Base-by-base conservation (phyloP, 1,140 invertebrate genomes). In the Neoseiulus cucumeris region DNA sequence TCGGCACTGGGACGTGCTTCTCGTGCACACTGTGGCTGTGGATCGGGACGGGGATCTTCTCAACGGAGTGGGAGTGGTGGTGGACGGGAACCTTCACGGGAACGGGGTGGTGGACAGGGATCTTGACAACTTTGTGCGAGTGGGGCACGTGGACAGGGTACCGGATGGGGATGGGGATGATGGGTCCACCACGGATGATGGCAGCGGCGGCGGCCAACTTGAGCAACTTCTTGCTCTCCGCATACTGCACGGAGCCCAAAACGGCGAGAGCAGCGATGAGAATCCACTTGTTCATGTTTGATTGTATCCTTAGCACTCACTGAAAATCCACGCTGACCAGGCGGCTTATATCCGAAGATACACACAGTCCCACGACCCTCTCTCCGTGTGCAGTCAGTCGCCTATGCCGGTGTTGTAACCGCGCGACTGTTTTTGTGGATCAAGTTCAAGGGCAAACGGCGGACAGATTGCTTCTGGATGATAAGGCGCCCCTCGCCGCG, bases 141-240 rank as follows among this genome's bases (percentile, higher is more conserved):
- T 59, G 51, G 51, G 51, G 51, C 51, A 59, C 51, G 33, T 59
- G 51, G 33, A 59, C 51, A 17, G 51, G 51, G 22, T 59, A 59
- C 14, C 51, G 17, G 33, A 59, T 25, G 2, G 51, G 51, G 5
- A 59, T 59, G 14, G 51, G 51, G 33, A 59, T 59, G 33, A 59
- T 59, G 17, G 51, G 51, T 59, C 51, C 51, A 25, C 51, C 51
- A 59, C 51, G 51, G 22, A 59, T 59, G 22, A 59, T 59, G 25
- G 51, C 51, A 25, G 51, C 51, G 4, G 51, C 51, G 14, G 51
- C 51, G 2, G 51, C 51, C 51, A 59, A 59, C 51, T 59, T 59
- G 17, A 59, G 51, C 51, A 59, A 33, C 22, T 59, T 59, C 51
- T 59, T 59, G 51, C 51, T 59, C 22, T 59, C 51, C 14, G 51